Evolutionary conservation across 2,113 vertebrate genomes (phyloP).

Genomic region (Podarcis raffonei): DNA sequence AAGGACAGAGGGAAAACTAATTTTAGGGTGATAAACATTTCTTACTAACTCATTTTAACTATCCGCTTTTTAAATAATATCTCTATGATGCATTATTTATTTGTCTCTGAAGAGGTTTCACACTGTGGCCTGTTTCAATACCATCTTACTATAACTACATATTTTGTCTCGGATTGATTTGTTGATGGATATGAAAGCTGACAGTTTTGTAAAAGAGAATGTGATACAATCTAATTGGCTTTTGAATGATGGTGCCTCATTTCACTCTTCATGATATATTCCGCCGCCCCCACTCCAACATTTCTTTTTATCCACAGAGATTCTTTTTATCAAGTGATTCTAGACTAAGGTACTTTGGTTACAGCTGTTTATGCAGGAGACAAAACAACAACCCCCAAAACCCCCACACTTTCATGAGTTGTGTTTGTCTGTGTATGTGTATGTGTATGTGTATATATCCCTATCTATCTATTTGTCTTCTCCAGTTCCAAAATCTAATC

Average conservation of each 20-base stretch:
- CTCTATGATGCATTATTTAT: conserved; percentile 11
- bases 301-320: too few species aligned
- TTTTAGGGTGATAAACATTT: conserved; percentile 27
- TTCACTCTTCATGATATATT: neutral
- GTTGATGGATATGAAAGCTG: conserved; percentile 19
- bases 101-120: neutral
- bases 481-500: neutral
- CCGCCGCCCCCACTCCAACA: neutral
- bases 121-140: neutral
- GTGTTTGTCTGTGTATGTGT: too few species aligned
- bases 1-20: neutral
- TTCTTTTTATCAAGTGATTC: neutral
- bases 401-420: neutral
- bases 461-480: too few species aligned
- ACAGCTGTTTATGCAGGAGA: neutral
- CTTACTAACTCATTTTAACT: conserved; percentile 43
- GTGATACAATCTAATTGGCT: conserved; percentile 7
- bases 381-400: neutral
- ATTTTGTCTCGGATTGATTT: conserved; percentile 14
- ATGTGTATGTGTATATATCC: too few species aligned
- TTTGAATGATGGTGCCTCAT: neutral
- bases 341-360: neutral
- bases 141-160: neutral
- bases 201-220: neutral
- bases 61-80: conserved; percentile 27